A percentile compares a stretch with the other conserved stretches of the same genome.
Evolutionary conservation across 1,140 invertebrate genomes (phyloP).

Genomic region (Proctacanthus coquilletti): DNA sequence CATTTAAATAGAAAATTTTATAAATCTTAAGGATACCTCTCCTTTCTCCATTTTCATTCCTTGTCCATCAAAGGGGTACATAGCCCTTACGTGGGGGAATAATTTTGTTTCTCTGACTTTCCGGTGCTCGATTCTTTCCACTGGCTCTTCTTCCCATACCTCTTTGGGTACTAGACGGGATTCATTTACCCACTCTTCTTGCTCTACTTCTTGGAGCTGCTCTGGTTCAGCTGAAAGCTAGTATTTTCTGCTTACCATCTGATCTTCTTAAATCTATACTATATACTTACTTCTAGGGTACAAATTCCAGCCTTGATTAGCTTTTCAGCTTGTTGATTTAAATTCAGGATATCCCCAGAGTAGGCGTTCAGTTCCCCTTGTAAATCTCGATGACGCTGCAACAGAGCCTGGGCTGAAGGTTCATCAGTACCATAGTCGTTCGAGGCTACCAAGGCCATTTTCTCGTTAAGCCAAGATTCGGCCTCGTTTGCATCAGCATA

Average conservation of each 20-base stretch:
- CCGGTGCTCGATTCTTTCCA: conserved; percentile 67
- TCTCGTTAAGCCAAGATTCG: conserved; percentile 93
- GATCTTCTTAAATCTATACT: not conserved
- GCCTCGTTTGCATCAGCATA: conserved; percentile 95
- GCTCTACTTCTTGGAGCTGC: conserved; percentile 41
- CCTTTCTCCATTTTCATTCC: conserved; percentile 88
- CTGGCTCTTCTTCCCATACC: conserved; percentile 78
- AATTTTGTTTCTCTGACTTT: conserved; percentile 72
- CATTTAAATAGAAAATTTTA: not conserved
- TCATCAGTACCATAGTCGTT: conserved; percentile 82
- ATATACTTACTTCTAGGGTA: conserved; percentile 46
- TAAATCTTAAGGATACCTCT: conserved; percentile 44
- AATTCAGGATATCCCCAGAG: conserved; percentile 68
- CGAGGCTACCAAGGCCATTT: conserved; percentile 73
- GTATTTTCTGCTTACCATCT: too few relatives aligned
- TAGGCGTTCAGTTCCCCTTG: conserved; percentile 88
- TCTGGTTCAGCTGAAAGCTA: conserved; percentile 50
- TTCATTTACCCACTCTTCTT: conserved; percentile 63
- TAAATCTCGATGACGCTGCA: conserved; percentile 73
- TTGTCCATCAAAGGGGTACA: conserved; percentile 86
- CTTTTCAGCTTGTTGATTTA: conserved; percentile 72
- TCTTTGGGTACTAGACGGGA: conserved; percentile 71
- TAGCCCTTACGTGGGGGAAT: conserved; percentile 61
- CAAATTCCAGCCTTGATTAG: conserved; percentile 66
- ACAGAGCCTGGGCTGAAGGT: conserved; percentile 67